Evolutionary conservation across 2,797 vertebrate genomes (phyloP).

Genomic region (Coluber constrictor): DNA sequence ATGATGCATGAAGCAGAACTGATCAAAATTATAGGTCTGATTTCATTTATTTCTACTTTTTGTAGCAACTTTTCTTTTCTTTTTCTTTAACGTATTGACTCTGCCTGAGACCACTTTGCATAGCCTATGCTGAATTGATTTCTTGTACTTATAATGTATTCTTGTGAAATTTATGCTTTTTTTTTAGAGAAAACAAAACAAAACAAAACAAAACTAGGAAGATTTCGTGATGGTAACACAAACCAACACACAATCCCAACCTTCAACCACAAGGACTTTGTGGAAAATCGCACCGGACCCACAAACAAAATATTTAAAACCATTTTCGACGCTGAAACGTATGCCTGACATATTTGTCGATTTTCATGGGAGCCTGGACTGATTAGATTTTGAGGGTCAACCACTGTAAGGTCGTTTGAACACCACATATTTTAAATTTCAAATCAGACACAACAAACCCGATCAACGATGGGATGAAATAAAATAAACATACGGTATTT

Average conservation of each 20-base stretch:
- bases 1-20: neutral
- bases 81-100: slow-evolving; percentile 59
- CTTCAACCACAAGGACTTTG: slow-evolving; percentile 42
- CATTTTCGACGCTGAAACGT: slow-evolving; percentile 64
- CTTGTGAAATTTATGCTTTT: slow-evolving; percentile 54
- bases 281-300: slow-evolving; percentile 50
- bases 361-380: slow-evolving; percentile 69
- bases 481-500: slow-evolving; percentile 48
- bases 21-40: slow-evolving; percentile 46
- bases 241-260: neutral
- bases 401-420: slow-evolving; percentile 71
- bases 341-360: slow-evolving; percentile 73
- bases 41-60: slow-evolving; percentile 32
- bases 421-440: slow-evolving; percentile 75
- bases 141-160: slow-evolving; percentile 55
- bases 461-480: slow-evolving; percentile 64
- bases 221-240: slow-evolving; percentile 20
- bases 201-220: neutral
- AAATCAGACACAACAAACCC: slow-evolving; percentile 68
- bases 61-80: slow-evolving; percentile 8
- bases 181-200: neutral
- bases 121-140: slow-evolving; percentile 66
- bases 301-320: slow-evolving; percentile 67
- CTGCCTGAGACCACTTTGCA: slow-evolving; percentile 64
- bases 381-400: slow-evolving; percentile 78